A percentile compares a stretch with the other conserved stretches of the same genome.
These are phyloP conservation scores for Volucella inanis DNA, from an alignment of 2,888 invertebrate species.

Conservation along the genomic window DNA sequence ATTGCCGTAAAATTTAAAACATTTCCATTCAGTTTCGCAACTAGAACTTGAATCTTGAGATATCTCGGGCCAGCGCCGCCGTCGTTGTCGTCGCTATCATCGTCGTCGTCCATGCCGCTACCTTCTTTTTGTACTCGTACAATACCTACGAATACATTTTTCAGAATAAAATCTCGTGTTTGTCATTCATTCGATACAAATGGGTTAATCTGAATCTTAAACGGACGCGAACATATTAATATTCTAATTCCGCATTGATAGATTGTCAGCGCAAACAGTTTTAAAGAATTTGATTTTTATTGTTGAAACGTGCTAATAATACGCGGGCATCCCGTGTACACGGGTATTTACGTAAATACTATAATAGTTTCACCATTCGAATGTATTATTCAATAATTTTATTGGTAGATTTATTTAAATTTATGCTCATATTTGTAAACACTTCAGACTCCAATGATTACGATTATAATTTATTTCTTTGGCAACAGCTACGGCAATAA, in stretches of 20 bases:
- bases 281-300: background rate
- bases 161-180: conserved; percentile 41
- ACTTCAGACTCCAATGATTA: no score
- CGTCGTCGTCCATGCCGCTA: no score
- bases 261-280: conserved; percentile 22
- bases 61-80: conserved; percentile 40
- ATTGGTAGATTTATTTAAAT: background rate
- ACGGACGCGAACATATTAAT: conserved; percentile 20
- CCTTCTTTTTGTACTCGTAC: no score
- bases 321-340: conserved; percentile 2
- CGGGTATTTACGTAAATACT: conserved; percentile 29
- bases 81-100: background rate
- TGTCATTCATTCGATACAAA: conserved; percentile 12
- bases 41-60: conserved; percentile 28
- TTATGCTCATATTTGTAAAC: no score
- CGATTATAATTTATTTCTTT: no score
- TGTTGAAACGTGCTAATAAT: conserved; percentile 39
- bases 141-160: background rate
- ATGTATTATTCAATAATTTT: conserved; percentile 14
- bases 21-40: conserved; percentile 27
- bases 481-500: no score
- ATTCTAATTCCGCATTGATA: conserved; percentile 28
- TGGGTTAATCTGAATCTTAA: conserved; percentile 14
- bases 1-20: conserved; percentile 24
- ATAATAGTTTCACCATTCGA: conserved; percentile 4